Evolutionary conservation across 2,113 vertebrate genomes (phyloP), one percentile per base, ranked within the genome.

Genomic region (Clarias gariepinus): DNA sequence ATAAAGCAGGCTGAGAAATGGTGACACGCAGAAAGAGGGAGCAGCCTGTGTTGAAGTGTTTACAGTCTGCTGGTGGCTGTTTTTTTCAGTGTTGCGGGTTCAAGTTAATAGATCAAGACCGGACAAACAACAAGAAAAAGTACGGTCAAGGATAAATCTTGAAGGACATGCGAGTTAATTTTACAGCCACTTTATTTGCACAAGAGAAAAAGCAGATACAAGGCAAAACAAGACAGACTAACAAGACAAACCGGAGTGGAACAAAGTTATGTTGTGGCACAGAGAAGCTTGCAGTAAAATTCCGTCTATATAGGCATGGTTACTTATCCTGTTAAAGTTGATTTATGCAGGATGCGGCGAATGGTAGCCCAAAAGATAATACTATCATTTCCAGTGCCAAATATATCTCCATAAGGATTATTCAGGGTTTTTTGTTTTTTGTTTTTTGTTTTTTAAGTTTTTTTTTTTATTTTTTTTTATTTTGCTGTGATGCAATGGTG

Each of bases 21-120:
- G 68, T 66, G 80, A 91, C 85, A 85, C 71, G 15, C 33, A 81
- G 86, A 91, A 87, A 92, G 36, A 28, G 82, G 86, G 89, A 76
- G 83, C 79, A 84, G 88, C 87, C 2, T 81, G 36, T 79, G 86
- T 73, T 92, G 90, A 93, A 91, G 52, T 88, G 81, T 88, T 88
- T 88, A 88, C 88, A 60, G 81, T 81, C 53, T 30, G 25, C 33
- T 36, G 53, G 25, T 83, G 33, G 21, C 21, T 21, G n/a, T 57
- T 53, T n/a, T n/a, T 78, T 69, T 58, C 15, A 60, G 60, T 82
- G 60, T 68, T 77, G 7, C 64, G 47, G 28, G 60, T 86, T 66
- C 47, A 60, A 15, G 47, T 82, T 81, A 83, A 73, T 66, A 87
- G 61, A 82, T 78, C 63, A 78, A 55, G 33, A 66, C 28, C 16